A percentile compares a stretch with the other conserved stretches of the same genome.
Evolutionary conservation across 2,888 invertebrate species (phyloP).

Genomic region (Hypolimnas misippus): DNA sequence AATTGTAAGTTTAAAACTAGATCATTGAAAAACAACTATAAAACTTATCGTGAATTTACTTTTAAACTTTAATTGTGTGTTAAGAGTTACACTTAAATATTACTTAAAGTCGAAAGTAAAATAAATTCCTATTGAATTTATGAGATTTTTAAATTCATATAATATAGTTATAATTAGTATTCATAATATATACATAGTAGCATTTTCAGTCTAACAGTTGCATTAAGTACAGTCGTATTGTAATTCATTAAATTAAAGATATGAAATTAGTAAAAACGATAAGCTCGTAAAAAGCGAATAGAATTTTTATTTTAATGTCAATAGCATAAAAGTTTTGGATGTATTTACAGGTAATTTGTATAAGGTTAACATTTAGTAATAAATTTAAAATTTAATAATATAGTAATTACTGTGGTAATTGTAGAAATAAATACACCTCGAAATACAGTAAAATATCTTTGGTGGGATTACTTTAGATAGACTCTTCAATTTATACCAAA

Average conservation of each 20-base stretch:
- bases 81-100: no score
- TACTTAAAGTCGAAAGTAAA: no score
- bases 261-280: background rate
- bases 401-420: background rate
- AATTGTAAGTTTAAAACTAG: no score
- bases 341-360: constrained; percentile 17
- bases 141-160: no score
- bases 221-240: no score
- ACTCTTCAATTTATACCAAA: constrained; percentile 25
- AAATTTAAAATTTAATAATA: background rate
- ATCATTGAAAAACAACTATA: no score
- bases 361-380: constrained; percentile 16
- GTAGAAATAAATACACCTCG: background rate
- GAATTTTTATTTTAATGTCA: constrained; percentile 14
- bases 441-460: background rate
- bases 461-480: background rate
- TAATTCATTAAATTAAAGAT: background rate
- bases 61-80: no score
- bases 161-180: no score
- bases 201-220: no score
- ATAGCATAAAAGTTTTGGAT: constrained; percentile 21
- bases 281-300: background rate
- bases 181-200: no score
- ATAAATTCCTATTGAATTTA: no score
- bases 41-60: no score